phyloP scores from a whole-genome alignment of 2,113 vertebrate species.

The Hassar affinis region DNA sequence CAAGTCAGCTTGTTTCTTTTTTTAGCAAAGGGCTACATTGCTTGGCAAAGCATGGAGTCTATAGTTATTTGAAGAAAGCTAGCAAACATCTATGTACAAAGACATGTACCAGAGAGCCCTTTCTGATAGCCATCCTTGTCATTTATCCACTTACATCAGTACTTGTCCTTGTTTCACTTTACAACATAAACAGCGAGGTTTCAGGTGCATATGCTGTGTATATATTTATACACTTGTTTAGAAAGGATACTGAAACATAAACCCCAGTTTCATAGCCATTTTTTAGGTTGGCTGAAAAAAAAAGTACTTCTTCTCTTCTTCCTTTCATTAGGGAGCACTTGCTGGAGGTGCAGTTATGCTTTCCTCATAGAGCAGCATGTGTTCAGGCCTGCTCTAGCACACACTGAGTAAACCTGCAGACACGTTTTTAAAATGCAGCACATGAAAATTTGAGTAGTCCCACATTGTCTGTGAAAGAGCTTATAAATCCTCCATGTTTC shows the following conservation, averaged over 20 bases:
- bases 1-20: no score
- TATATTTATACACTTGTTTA: not conserved
- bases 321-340: conserved; percentile 5
- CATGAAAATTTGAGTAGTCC: conserved; percentile 55
- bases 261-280: not conserved
- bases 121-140: not conserved
- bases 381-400: conserved; percentile 12
- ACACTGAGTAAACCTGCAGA: conserved; percentile 50
- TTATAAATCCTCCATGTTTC: conserved; percentile 49
- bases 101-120: not conserved
- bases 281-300: conserved; percentile 28
- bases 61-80: not conserved
- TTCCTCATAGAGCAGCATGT: conserved; percentile 28
- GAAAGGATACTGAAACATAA: not conserved
- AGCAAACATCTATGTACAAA: not conserved
- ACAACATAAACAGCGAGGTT: not conserved
- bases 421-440: conserved; percentile 48
- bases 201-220: not conserved
- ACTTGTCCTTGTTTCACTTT: not conserved
- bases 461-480: conserved; percentile 50
- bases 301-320: not conserved
- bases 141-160: not conserved
- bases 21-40: not conserved
- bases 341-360: conserved; percentile 5
- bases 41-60: not conserved